Evolutionary conservation across 1,140 invertebrate genomes (phyloP), one percentile per base, ranked within the genome.

Genomic region (Eriosoma lanigerum): DNA sequence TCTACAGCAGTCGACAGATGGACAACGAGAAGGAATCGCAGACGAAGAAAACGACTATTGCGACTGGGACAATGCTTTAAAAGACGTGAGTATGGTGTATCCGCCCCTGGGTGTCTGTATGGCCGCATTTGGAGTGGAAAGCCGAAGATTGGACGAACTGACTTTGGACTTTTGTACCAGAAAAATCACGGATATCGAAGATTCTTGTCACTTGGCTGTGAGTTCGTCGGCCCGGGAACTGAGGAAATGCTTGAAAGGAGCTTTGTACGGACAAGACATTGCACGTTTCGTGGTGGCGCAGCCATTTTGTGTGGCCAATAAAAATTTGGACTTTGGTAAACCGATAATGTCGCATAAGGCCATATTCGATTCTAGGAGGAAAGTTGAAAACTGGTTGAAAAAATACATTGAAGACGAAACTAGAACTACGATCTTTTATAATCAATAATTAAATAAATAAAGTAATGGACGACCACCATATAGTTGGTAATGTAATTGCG

Each of bases 331-430:
- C 9, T 58, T 60, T 6, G 75, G 54, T 0, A 62, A 26, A 48
- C 32, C 52, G 1, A 62, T 26, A 78, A 78, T 60, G 38, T 60
- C 54, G 2, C 56, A 19, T 0, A 60, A 19, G 3, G 17, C 52
- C 12, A 5, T 62, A n/a, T 21, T 48, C 13, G 75, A 44, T 19
- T 78, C 75, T 1, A 78, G 21, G 17, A 62, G 48, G 3, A 78
- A 60, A 13, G 75, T 78, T 0, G 75, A 78, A 46, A 46, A 78
- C 17, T 78, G 75, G 75, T 46, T 78, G 56, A 78, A 3, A 15
- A 78, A 78, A 46, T 78, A 48, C 9, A n/a, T 29, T 6, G 29
- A 19, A 44, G 24, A n/a, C 0, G 64, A 68, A 21, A 15, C 44
- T 10, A 29, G 5, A 21, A 56, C 1, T 19, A 21, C 52, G 32